phyloP scores from a whole-genome alignment of 2,888 invertebrate genomes.

The Seira ritae region DNA sequence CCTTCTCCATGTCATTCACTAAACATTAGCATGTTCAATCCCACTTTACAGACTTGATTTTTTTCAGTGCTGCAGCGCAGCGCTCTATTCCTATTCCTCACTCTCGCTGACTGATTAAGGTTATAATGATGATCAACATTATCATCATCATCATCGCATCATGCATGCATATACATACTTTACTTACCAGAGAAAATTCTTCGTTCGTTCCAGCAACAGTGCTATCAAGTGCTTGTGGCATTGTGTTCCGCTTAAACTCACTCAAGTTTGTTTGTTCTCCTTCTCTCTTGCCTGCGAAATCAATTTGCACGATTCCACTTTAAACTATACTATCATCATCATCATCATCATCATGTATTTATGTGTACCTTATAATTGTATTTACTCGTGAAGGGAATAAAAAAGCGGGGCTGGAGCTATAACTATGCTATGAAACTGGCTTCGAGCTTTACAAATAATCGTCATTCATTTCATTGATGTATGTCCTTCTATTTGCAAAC shows the following conservation, averaged over 20 bases:
- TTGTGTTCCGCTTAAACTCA: not conserved
- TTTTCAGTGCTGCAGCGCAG: not conserved
- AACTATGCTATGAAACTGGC: not conserved
- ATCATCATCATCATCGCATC: too few species aligned
- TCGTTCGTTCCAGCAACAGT: not conserved
- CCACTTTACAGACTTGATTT: conserved; percentile 6
- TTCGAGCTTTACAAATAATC: not conserved
- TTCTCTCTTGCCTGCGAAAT: not conserved
- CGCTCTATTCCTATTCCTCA: not conserved
- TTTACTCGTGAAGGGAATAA: too few species aligned
- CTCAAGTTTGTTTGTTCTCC: not conserved
- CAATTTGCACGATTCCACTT: not conserved
- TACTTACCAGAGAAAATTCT: conserved; percentile 2
- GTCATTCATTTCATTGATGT: not conserved
- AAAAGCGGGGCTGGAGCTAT: too few species aligned
- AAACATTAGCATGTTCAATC: conserved; percentile 20
- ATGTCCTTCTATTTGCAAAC: not conserved
- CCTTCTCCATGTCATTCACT: conserved; percentile 45
- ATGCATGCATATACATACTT: too few species aligned
- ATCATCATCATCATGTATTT: too few species aligned
- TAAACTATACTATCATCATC: not conserved
- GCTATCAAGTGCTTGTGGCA: not conserved
- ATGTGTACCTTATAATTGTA: too few species aligned
- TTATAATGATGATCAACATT: not conserved
- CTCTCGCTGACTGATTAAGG: conserved; percentile 18